These are phyloP conservation scores for Odobenus rosmarus DNA, from an alignment of 2,113 vertebrate species.

Conservation along the genomic window DNA sequence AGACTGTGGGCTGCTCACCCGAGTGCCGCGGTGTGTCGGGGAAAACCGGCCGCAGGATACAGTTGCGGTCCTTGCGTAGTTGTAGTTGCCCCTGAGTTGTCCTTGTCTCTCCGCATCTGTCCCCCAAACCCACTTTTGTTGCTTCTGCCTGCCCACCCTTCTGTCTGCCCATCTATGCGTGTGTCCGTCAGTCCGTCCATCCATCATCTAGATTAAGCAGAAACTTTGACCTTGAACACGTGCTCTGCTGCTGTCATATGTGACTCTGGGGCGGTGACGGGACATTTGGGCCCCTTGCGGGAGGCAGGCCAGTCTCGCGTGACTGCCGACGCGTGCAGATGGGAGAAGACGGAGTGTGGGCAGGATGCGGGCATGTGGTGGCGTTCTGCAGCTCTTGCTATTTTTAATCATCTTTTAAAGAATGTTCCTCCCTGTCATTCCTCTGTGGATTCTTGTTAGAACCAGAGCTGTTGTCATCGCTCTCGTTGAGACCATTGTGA, in stretches of 20 bases:
- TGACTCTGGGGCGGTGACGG: fast-evolving
- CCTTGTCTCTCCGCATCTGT: background rate
- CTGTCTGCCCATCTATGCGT: no score
- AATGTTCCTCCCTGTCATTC: fast-evolving
- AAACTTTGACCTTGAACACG: background rate
- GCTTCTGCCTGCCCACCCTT: background rate
- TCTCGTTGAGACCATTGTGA: fast-evolving
- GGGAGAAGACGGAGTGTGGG: background rate
- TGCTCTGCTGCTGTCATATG: fast-evolving
- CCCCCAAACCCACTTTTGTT: background rate
- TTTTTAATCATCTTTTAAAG: background rate
- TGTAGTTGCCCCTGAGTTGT: background rate
- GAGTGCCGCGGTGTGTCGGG: fast-evolving
- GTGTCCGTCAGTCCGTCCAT: background rate
- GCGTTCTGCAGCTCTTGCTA: background rate
- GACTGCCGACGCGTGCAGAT: fast-evolving
- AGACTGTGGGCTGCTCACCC: fast-evolving
- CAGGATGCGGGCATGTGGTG: fast-evolving
- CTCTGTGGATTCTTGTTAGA: background rate
- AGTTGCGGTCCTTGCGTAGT: fast-evolving
- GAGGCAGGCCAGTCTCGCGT: background rate
- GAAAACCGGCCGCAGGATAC: fast-evolving
- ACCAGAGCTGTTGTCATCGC: background rate
- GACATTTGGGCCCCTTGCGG: fast-evolving
- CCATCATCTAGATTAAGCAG: background rate